Base-by-base conservation (phyloP, 1,140 invertebrate species). In the Ylistrum balloti region DNA sequence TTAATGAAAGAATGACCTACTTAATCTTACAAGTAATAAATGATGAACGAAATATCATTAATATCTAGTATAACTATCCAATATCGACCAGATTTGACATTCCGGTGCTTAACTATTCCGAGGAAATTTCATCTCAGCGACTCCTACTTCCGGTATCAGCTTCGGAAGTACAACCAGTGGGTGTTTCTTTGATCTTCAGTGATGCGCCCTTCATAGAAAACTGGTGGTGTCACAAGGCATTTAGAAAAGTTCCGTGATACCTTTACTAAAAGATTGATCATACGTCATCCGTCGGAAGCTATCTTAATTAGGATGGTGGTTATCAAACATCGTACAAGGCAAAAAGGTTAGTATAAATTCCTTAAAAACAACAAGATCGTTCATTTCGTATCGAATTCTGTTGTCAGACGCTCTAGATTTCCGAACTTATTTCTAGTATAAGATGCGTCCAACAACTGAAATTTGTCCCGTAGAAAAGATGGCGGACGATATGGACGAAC, bases 121-220 rank as follows among this genome's bases (percentile, higher is more conserved):
- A 74, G 56, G 56, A 74, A 74, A n/a, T n/a, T 28, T 74, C 56
- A 74, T 74, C 56, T 74, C 56, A 74, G 17, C 56, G 56, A 28
- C 56, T 11, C 56, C n/a, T 28, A 74, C n/a, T 74, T 74, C 56
- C 56, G 56, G 56, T 74, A 74, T 28, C 13, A 74, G 56, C n/a
- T 1, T 5, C 56, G 56, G 56, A 74, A 74, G 56, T 74, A 74
- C 56, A 17, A 28, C 28, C 56, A 28, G 56, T 28, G 56, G 22
- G 56, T 74, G 15, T n/a, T 9, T 74, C 56, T 74, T 74, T 74
- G 56, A 74, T 74, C 56, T 74, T n/a, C 5, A 1, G 56, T 74
- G n/a, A 3, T 28, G 17, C n/a, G 56, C 17, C 56, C 56, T 74
- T 74, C n/a, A 74, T 28, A 74, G n/a, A n/a, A 74, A 28, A 74